Evolutionary conservation across 2,797 vertebrate species (phyloP), one percentile per base, ranked within the genome.

Genomic region (Tolypeutes matacus): DNA sequence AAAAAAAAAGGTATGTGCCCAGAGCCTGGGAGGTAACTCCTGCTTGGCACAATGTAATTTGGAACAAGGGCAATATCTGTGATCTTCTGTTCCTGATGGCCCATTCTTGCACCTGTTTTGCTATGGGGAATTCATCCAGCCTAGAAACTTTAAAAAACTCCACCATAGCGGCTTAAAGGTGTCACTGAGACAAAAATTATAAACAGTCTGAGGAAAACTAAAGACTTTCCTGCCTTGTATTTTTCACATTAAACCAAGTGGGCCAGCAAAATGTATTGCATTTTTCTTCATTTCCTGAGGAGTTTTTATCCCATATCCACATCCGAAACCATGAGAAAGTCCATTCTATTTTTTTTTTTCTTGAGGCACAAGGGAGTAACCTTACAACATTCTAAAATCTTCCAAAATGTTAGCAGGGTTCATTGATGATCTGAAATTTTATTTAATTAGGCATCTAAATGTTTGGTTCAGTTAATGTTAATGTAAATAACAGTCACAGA

Each of bases 401-500:
- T 39, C n/a, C 39, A 77, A 86, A 95, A 83, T 7, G 36, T 87
- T 42, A 96, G 49, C 18, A 65, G 27, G 3, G 86, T 67, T 88
- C n/a, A 88, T 60, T 51, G 75, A 86, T 56, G 65, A 62, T 53
- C 49, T 72, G 39, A 73, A 67, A 83, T 83, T 23, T 39, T 49
- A 73, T 21, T 49, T 58, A 94, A 56, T 81, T 82, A 77, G 23
- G 46, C 21, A 82, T 42, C 42, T 18, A 80, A 56, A 89, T 76
- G 4, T 73, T 91, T 92, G 56, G 23, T 5, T 95, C 29, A 17
- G 8, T 2, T 58, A 78, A 78, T 23, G 39, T 62, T 92, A 77
- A 70, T 58, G 9, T 76, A 80, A 60, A 13, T 60, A 77, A 46
- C 25, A 76, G 23, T 93, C 17, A 9, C 17, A 72, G 34, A 84